These are phyloP conservation scores for Rhamnusium bicolor DNA, from an alignment of 2,888 invertebrate genomes.

Conservation along the genomic window DNA sequence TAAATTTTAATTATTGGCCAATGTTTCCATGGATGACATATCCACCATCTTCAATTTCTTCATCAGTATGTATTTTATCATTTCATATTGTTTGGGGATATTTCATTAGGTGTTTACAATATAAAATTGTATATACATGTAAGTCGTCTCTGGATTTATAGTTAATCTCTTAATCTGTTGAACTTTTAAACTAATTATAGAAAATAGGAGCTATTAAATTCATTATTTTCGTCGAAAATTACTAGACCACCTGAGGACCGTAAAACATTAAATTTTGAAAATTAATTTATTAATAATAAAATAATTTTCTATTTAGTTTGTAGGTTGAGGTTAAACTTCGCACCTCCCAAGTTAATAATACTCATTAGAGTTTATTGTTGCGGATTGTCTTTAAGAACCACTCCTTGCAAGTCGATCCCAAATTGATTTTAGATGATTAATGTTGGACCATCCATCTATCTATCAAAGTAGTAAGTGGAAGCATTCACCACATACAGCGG, in stretches of 20 bases:
- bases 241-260: neutral
- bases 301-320: slow-evolving; percentile 36
- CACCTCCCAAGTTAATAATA: slow-evolving; percentile 61
- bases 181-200: neutral
- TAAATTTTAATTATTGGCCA: no score
- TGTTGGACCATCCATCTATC: slow-evolving; percentile 65
- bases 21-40: no score
- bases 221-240: neutral
- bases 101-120: no score
- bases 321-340: slow-evolving; percentile 56
- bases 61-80: no score
- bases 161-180: neutral
- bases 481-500: slow-evolving; percentile 58
- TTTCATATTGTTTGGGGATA: no score
- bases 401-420: slow-evolving; percentile 57
- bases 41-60: no score
- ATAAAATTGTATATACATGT: no score
- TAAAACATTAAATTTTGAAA: neutral
- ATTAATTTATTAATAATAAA: slow-evolving; percentile 24
- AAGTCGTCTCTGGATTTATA: neutral
- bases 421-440: slow-evolving; percentile 69
- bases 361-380: slow-evolving; percentile 65
- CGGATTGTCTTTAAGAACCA: slow-evolving; percentile 59
- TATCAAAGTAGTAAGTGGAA: slow-evolving; percentile 67
- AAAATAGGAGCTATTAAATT: neutral